phyloP scores from a whole-genome alignment of 2,888 invertebrate genomes.

The Athetis lepigone region DNA sequence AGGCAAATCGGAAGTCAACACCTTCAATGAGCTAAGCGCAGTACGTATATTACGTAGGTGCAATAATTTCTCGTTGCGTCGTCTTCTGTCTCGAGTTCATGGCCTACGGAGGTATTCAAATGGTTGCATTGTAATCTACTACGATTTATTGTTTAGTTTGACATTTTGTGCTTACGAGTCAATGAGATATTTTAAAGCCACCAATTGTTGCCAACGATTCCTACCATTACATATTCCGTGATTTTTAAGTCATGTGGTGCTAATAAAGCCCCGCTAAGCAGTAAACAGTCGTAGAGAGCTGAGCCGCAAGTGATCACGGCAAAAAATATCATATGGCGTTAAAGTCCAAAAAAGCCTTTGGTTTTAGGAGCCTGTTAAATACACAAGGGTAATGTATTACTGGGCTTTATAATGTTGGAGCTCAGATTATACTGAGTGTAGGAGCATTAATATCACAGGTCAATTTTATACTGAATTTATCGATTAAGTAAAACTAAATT shows the following conservation, averaged over 20 bases:
- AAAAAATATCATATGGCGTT: too few relatives aligned
- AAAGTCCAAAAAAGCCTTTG: too few relatives aligned
- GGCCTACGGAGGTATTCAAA: conserved; percentile 64
- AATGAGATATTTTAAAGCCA: conserved; percentile 34
- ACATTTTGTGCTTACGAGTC: conserved; percentile 62
- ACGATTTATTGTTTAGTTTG: conserved; percentile 60
- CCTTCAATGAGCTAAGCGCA: conserved; percentile 23
- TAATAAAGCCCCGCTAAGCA: too few relatives aligned
- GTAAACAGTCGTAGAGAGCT: too few relatives aligned
- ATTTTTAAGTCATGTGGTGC: too few relatives aligned
- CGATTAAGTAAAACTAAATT: too few relatives aligned
- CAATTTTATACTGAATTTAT: not conserved
- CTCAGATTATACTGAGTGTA: too few relatives aligned
- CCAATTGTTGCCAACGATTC: too few relatives aligned
- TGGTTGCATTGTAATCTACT: conserved; percentile 37
- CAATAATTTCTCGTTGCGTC: conserved; percentile 66
- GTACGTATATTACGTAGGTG: conserved; percentile 51
- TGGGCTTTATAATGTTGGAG: not conserved
- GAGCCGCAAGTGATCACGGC: too few relatives aligned
- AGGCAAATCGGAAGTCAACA: conserved; percentile 7
- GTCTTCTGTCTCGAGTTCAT: conserved; percentile 71
- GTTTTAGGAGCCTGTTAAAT: not conserved
- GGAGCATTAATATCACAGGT: not conserved
- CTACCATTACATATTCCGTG: too few relatives aligned
- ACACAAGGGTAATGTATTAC: not conserved